Percentiles rank a stretch among this genome's conserved stretches.
These are phyloP conservation scores for Ctenopoma multispine DNA, from an alignment of 2,797 vertebrate species.

Conservation along the genomic window DNA sequence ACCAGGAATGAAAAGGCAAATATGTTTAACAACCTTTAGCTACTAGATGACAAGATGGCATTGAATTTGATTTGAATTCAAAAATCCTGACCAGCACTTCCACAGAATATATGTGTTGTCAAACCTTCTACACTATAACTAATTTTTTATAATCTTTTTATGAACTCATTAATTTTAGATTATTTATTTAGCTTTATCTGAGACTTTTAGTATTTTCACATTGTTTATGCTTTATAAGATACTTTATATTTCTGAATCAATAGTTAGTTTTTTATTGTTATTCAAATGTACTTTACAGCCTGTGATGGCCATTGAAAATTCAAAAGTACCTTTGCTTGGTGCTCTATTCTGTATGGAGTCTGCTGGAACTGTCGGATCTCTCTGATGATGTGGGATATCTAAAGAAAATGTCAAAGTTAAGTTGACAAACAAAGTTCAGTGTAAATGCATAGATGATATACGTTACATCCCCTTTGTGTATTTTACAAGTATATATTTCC, in stretches of 20 bases:
- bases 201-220: no score
- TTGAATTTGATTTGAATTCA: background rate
- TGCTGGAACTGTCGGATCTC: conserved; percentile 98
- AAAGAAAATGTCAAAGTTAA: conserved; percentile 35
- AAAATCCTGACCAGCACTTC: background rate
- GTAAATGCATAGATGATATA: background rate
- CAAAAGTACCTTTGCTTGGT: conserved; percentile 91
- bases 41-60: background rate
- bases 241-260: no score
- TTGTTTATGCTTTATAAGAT: no score
- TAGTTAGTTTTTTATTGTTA: background rate
- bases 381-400: conserved; percentile 98
- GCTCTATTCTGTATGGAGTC: conserved; percentile 95
- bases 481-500: no score
- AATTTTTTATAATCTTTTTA: background rate
- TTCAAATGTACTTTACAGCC: background rate
- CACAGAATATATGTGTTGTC: background rate
- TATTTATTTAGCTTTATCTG: no score
- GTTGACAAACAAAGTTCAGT: background rate
- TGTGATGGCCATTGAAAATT: background rate
- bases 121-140: background rate
- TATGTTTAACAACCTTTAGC: background rate
- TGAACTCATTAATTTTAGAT: background rate
- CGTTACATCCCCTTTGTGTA: background rate
- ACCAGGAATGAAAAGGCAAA: no score